Base-by-base conservation (phyloP, 2,797 vertebrate genomes). In the Amniataba percoides region DNA sequence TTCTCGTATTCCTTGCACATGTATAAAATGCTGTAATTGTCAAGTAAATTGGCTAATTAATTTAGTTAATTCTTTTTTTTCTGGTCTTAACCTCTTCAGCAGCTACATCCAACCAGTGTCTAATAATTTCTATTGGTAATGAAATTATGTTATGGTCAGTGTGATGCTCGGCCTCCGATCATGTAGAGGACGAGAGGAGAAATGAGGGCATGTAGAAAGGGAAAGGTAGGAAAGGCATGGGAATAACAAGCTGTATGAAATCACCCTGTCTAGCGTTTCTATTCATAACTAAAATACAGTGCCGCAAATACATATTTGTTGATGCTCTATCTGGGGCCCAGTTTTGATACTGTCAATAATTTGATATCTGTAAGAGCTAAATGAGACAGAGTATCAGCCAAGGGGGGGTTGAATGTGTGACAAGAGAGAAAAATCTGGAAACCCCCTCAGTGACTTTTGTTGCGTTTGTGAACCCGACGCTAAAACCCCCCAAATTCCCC, bases 121-220 rank as follows among this genome's bases (percentile, higher is more conserved):
- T 71, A 56, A 80, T 79, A 27, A 62, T 62, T 59, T 68, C 9
- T 56, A 74, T 61, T 64, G 25, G 42, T 69, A 48, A 59, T 61
- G 14, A 83, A 74, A 86, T 77, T 23, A 77, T 56, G 64, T 49
- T 40, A 36, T 68, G 21, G 49, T 65, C 49, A 57, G 52, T 40
- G 56, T 73, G 77, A 61, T 55, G 52, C 15, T 69, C 8, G 1
- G 69, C 27, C 23, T 25, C 10, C 16, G 46, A 10, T 46, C 46
- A 36, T 58, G 1, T 49, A 53, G 39, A 61, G 34, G 18, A 51
- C 52, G 31, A 53, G 16, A 11, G 56, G 42, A 83, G 16, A 49
- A 70, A 76, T 60, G 15, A 62, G 52, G 39, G 81, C 60, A 74
- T n/a, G 21, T 53, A 46, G 36, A 58, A 71, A 4, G 19, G n/a